These are phyloP conservation scores for Drosophila sp. DNA, from an alignment of 1,140 invertebrate genomes.

Conservation along the genomic window DNA sequence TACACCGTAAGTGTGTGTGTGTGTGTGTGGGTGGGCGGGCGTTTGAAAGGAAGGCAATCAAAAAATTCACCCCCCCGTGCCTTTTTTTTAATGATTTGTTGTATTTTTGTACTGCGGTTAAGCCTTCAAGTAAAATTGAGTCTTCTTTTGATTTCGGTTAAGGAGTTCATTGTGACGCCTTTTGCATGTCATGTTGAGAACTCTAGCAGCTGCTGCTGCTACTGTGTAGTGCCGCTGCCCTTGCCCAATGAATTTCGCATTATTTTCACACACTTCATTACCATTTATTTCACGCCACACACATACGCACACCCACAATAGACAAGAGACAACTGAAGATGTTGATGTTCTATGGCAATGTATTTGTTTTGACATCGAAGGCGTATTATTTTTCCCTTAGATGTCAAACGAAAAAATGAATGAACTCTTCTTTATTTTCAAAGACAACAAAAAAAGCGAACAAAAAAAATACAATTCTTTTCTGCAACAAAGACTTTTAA, in stretches of 20 bases:
- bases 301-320: conserved; percentile 1
- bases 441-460: neutral
- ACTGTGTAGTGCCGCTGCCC: neutral
- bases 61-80: neutral
- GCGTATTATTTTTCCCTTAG: conserved; percentile 36
- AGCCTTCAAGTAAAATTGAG: conserved; percentile 26
- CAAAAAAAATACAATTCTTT: neutral
- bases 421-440: conserved; percentile 3
- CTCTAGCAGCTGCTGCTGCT: conserved; percentile 36
- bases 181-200: conserved; percentile 61
- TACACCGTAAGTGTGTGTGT: conserved; percentile 1
- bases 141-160: conserved; percentile 14
- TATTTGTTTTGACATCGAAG: conserved; percentile 33
- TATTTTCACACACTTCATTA: conserved; percentile 29
- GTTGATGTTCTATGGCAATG: conserved; percentile 16
- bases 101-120: conserved; percentile 9
- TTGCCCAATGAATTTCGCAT: conserved; percentile 36
- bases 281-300: conserved; percentile 3
- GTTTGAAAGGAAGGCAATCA: neutral
- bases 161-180: conserved; percentile 55
- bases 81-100: conserved; percentile 34
- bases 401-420: conserved; percentile 22
- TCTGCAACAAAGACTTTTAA: neutral
- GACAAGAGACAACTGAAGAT: conserved; percentile 9
- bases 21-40: conserved; percentile 2